Evolutionary conservation across 2,113 vertebrate genomes (phyloP).

Genomic region (Scophthalmus maximus): DNA sequence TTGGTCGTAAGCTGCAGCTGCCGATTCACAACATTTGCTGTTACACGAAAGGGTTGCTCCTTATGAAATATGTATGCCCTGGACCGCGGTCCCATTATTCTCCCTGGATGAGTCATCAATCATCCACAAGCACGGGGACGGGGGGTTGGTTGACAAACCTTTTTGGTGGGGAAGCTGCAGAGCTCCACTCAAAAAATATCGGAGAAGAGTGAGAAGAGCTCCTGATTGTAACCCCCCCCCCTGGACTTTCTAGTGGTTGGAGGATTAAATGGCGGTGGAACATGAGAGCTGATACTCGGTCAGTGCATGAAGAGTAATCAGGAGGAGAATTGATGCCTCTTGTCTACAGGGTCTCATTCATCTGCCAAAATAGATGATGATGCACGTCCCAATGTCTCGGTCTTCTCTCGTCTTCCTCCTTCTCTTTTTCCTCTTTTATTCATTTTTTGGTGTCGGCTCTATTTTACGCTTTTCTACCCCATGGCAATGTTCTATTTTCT

Average conservation of each 20-base stretch:
- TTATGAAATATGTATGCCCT: constrained; percentile 58
- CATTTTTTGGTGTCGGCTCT: not conserved
- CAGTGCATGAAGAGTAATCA: constrained; percentile 44
- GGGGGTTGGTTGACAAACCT: not conserved
- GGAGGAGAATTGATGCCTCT: constrained; percentile 41
- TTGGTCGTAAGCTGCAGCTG: not conserved
- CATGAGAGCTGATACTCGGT: constrained; percentile 40
- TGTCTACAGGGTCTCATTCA: constrained; percentile 35
- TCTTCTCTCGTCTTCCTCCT: not conserved
- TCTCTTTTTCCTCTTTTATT: not conserved
- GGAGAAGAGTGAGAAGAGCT: too few species aligned
- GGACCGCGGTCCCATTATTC: constrained; percentile 42
- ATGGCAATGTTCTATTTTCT: not conserved
- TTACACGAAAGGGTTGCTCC: constrained; percentile 31
- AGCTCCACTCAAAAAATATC: too few species aligned
- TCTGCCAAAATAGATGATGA: constrained; percentile 21
- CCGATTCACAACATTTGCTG: constrained; percentile 37
- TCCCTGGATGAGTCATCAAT: constrained; percentile 59
- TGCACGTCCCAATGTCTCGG: not conserved
- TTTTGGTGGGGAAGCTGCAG: not conserved
- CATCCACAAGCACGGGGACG: constrained; percentile 6
- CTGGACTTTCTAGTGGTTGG: too few species aligned
- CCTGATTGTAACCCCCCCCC: too few species aligned
- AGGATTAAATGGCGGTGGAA: constrained; percentile 12
- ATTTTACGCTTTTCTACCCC: not conserved